Base-by-base conservation (phyloP, 2,888 invertebrate species). In the Acronicta alni region DNA sequence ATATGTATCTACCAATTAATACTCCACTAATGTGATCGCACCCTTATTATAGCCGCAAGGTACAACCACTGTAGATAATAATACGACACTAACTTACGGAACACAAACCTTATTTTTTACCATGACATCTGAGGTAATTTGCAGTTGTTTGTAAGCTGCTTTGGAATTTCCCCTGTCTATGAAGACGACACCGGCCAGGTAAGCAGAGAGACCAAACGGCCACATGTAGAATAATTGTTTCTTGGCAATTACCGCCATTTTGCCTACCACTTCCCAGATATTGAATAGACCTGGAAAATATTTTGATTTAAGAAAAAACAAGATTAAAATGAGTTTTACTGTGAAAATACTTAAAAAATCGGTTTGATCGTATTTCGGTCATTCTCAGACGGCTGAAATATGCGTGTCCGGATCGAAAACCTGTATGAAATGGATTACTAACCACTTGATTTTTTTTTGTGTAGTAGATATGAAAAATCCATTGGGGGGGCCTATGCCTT, bases 241-340 rank as follows among this genome's bases (percentile, higher is more conserved):
- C 82, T 96, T 96, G 4, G 96, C 95, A 30, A 96, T 91, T 2
- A 94, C 94, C 1, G 95, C 94, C 74, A 96, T 93, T 65, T 95
- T 95, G 55, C 94, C 92, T 42, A 93, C 88, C 2, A 88, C 83
- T 41, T 95, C 94, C 96, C 96, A 96, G 68, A 96, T 90, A 72
- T 94, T 94, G 87, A 96, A 95, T 95, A 96, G 94, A 14, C 95
- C 96, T 95, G 83, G 23, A n/a, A n/a, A n/a, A n/a, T n/a, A n/a
- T n/a, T n/a, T n/a, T n/a, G n/a, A n/a, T n/a, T n/a, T n/a, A n/a
- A n/a, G n/a, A n/a, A n/a, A n/a, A n/a, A n/a, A n/a, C n/a, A n/a
- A n/a, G n/a, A n/a, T n/a, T n/a, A n/a, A n/a, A n/a, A n/a, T n/a
- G n/a, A n/a, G n/a, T n/a, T n/a, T n/a, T n/a, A n/a, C n/a, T n/a